Percentiles rank a stretch among this genome's conserved stretches.
Conservation (phyloP, 2,113 vertebrate species). For the Haliaeetus leucogaster region DNA sequence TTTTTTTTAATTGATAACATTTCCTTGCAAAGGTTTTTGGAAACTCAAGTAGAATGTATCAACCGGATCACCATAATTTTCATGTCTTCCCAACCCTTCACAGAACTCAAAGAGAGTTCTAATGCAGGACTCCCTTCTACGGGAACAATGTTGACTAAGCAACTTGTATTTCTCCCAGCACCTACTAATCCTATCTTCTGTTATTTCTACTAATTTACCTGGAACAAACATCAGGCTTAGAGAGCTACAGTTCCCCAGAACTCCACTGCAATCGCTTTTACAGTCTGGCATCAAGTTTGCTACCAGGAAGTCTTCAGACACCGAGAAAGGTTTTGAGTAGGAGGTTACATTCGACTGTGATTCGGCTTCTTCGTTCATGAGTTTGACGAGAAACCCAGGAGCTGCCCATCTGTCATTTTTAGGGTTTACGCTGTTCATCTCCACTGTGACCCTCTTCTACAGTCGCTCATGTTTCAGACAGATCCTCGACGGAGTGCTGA, state of each 20-base stretch:
- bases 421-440: not conserved
- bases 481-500: not conserved
- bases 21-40: not conserved
- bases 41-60: not conserved
- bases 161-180: not conserved
- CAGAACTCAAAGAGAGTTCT: not conserved
- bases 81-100: not conserved
- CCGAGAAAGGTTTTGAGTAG: not conserved
- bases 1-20: not conserved
- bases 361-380: not conserved
- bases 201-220: not conserved
- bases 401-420: not conserved
- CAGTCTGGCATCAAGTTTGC: not conserved
- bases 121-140: not conserved
- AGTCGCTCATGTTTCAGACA: not conserved
- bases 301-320: not conserved
- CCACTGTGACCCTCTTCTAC: not conserved
- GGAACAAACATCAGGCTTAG: not conserved
- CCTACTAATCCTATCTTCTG: not conserved
- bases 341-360: rapidly evolving
- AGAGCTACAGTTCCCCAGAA: not conserved
- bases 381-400: not conserved
- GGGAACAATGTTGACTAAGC: not conserved
- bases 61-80: not conserved
- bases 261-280: not conserved